phyloP scores from a whole-genome alignment of 2,888 invertebrate genomes.

The Phaedon cochleariae region DNA sequence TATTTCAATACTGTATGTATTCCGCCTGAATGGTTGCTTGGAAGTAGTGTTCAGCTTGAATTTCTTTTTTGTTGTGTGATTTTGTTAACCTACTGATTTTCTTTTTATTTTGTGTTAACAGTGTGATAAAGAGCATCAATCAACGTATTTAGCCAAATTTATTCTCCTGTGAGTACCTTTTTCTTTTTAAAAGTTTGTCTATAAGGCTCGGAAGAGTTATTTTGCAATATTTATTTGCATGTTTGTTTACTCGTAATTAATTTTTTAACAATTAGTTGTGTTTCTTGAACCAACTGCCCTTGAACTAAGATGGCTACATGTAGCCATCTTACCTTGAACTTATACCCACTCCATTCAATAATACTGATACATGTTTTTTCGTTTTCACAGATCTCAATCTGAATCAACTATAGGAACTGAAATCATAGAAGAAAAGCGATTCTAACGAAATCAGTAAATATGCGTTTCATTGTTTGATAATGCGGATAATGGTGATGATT shows the following conservation, averaged over 20 bases:
- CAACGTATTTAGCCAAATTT: conserved; percentile 1
- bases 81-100: conserved; percentile 28
- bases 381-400: conserved; percentile 26
- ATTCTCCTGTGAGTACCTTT: background rate
- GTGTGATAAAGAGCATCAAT: conserved; percentile 2
- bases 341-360: no score
- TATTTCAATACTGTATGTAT: background rate
- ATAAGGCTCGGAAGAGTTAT: no score
- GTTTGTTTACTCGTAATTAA: background rate
- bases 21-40: background rate
- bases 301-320: no score
- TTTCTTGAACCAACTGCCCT: no score
- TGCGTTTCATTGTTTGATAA: no score
- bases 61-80: background rate
- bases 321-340: no score
- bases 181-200: no score
- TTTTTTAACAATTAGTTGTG: no score
- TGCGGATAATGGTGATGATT: no score
- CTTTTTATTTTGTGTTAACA: conserved; percentile 21
- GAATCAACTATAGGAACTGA: conserved; percentile 21
- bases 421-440: background rate
- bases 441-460: background rate
- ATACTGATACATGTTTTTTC: background rate
- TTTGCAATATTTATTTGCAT: no score
- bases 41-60: background rate